Evolutionary conservation across 2,113 vertebrate genomes (phyloP).

Genomic region (Lepisosteus oculatus): DNA sequence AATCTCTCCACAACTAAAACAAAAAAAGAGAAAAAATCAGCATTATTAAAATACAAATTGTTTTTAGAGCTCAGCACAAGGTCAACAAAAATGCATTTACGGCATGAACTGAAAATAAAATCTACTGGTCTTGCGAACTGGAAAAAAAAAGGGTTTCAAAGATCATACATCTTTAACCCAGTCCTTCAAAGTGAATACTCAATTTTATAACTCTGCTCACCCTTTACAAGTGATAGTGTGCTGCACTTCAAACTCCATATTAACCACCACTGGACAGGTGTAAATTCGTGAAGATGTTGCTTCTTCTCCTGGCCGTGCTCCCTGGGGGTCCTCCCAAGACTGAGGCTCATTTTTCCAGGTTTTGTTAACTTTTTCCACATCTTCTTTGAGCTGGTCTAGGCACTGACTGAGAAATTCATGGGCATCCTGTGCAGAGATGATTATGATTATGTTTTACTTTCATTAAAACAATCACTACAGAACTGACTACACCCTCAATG

Average conservation of each 20-base stretch:
- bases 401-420: conserved; percentile 98
- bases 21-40: neutral
- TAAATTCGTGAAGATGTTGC: conserved; percentile 79
- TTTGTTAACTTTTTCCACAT: conserved; percentile 95
- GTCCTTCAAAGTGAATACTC: no score
- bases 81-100: neutral
- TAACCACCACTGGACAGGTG: conserved; percentile 89
- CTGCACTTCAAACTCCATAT: conserved; percentile 96
- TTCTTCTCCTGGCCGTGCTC: conserved; percentile 65
- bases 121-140: no score
- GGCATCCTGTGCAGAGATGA: conserved; percentile 72
- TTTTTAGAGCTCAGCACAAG: neutral
- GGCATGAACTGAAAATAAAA: neutral
- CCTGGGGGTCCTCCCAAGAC: conserved; percentile 66
- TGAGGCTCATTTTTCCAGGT: conserved; percentile 77
- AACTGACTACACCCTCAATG: no score
- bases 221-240: conserved; percentile 95
- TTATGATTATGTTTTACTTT: no score
- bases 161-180: no score
- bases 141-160: neutral
- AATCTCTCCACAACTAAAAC: conserved; percentile 84
- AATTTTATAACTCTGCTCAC: conserved; percentile 57
- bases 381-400: conserved; percentile 95
- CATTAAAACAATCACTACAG: no score
- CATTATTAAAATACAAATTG: neutral